These are phyloP conservation scores for Drosophila trapezifrons DNA, from an alignment of 1,140 invertebrate species.

Conservation along the genomic window DNA sequence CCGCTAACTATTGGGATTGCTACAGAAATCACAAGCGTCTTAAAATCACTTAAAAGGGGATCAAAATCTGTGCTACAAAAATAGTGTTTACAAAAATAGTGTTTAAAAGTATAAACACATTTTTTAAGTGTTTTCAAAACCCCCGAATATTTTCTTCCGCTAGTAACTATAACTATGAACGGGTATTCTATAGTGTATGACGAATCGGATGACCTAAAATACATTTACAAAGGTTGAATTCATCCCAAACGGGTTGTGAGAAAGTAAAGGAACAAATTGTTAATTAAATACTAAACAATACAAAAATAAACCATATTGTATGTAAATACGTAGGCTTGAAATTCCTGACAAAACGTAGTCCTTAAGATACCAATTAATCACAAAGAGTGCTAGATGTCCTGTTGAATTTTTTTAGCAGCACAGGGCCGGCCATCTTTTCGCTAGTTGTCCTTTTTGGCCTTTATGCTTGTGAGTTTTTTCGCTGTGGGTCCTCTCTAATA, in stretches of 20 bases:
- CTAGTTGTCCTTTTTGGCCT: slow-evolving; percentile 46
- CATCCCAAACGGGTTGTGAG: too few species aligned
- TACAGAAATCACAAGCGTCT: too few species aligned
- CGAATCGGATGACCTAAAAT: not conserved
- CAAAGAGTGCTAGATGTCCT: not conserved
- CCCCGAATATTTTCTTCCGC: too few species aligned
- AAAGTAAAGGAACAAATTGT: too few species aligned
- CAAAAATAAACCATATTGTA: not conserved
- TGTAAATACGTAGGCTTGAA: slow-evolving; percentile 16
- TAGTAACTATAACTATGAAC: not conserved
- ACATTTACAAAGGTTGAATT: not conserved
- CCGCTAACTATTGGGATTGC: too few species aligned
- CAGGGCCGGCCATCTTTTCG: not conserved
- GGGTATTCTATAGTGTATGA: not conserved
- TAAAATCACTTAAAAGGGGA: too few species aligned
- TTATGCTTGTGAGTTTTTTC: slow-evolving; percentile 24
- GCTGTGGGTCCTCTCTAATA: slow-evolving; percentile 26
- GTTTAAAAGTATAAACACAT: too few species aligned
- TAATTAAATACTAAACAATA: not conserved
- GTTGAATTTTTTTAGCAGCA: slow-evolving; percentile 10
- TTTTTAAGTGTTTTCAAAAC: too few species aligned
- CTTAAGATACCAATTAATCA: too few species aligned
- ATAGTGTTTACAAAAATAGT: too few species aligned
- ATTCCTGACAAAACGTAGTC: not conserved
- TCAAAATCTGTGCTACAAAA: too few species aligned